Conservation (phyloP, 2,797 vertebrate species). For the Oreortyx pictus region DNA sequence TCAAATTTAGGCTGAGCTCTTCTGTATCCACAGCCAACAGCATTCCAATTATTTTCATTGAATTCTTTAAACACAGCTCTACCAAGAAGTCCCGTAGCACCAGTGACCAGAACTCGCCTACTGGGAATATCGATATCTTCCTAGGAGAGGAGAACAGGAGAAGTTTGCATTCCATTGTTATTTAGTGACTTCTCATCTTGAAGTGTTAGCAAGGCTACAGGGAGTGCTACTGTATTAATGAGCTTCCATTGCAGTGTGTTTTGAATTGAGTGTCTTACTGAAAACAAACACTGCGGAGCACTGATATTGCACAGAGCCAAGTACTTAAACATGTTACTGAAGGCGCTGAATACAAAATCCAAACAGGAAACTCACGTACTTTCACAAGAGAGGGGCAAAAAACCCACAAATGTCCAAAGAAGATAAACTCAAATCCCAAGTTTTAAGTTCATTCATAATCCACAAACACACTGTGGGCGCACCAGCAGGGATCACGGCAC, state of each 20-base stretch:
- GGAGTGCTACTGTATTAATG: not conserved
- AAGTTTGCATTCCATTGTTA: not conserved
- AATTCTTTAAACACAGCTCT: constrained; percentile 92
- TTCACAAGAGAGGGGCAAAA: not conserved
- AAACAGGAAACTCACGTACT: not conserved
- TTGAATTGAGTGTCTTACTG: not conserved
- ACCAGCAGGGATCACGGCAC: rapidly evolving
- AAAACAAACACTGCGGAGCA: not conserved
- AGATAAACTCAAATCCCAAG: not conserved
- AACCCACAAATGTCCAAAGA: not conserved
- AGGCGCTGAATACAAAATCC: not conserved
- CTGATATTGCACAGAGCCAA: not conserved
- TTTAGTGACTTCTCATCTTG: not conserved
- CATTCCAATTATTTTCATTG: constrained; percentile 85
- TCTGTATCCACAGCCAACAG: constrained; percentile 87
- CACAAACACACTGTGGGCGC: rapidly evolving
- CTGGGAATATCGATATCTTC: constrained; percentile 81
- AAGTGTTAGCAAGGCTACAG: not conserved
- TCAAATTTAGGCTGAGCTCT: constrained; percentile 89
- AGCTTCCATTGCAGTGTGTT: not conserved
- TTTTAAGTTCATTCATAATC: not conserved
- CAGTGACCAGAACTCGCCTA: constrained; percentile 88
- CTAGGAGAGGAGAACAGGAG: constrained; percentile 70
- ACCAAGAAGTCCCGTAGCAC: constrained; percentile 93
- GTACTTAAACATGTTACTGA: not conserved